phyloP scores from a whole-genome alignment of 2,113 vertebrate species.

The Sceloporus tristichus region DNA sequence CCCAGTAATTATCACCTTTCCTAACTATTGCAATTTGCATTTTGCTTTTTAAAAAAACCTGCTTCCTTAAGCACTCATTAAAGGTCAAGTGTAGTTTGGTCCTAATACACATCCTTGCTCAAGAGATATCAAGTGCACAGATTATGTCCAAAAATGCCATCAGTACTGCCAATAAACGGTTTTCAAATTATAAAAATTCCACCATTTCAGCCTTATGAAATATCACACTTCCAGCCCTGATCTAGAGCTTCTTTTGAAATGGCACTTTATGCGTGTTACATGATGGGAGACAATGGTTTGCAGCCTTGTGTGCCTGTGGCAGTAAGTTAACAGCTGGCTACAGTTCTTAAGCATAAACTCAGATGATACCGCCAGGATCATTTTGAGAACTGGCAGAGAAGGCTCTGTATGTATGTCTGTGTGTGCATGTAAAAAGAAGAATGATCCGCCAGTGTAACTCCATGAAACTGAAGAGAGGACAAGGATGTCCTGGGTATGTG shows the following conservation, averaged over 20 bases:
- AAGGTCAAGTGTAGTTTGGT: not conserved
- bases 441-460: no score
- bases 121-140: not conserved
- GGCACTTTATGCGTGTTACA: not conserved
- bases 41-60: not conserved
- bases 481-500: no score
- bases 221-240: not conserved
- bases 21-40: not conserved
- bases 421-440: no score
- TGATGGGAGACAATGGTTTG: not conserved
- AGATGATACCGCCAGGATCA: not conserved
- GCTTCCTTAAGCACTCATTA: not conserved
- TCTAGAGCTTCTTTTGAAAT: not conserved
- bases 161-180: not conserved
- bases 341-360: not conserved
- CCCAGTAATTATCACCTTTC: not conserved
- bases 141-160: conserved; percentile 7
- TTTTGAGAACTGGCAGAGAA: no score
- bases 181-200: not conserved
- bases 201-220: not conserved
- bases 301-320: not conserved
- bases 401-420: no score
- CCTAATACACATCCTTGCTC: not conserved
- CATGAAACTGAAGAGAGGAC: no score
- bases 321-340: not conserved